These are phyloP conservation scores for Microtus oregoni DNA, from an alignment of 2,113 vertebrate species.

Conservation along the genomic window DNA sequence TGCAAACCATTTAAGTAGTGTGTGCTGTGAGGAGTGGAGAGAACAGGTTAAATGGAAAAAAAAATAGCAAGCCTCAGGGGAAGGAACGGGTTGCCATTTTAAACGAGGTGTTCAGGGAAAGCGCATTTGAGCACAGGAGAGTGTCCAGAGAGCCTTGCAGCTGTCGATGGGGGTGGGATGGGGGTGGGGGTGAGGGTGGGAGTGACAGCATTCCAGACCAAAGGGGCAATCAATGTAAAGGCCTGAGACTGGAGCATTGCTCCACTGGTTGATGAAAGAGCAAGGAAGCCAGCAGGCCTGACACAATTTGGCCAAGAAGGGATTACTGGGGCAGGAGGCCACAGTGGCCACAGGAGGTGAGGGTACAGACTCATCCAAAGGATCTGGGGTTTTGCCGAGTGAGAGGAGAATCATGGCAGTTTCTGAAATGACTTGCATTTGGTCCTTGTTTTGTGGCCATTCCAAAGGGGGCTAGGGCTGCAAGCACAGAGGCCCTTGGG, in stretches of 20 bases:
- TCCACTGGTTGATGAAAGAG: background rate
- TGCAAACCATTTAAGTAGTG: slow-evolving; percentile 25
- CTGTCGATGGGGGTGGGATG: background rate
- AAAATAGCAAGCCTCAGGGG: background rate
- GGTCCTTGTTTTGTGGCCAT: background rate
- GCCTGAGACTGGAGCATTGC: background rate
- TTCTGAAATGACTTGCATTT: background rate
- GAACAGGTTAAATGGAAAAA: background rate
- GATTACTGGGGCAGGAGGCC: background rate
- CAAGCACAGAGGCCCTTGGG: background rate
- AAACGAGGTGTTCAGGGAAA: background rate
- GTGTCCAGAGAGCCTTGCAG: background rate
- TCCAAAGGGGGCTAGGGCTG: background rate
- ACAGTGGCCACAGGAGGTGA: background rate
- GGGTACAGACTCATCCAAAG: background rate
- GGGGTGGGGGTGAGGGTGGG: too few relatives aligned
- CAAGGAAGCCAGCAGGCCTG: background rate
- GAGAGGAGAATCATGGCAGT: background rate
- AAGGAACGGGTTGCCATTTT: slow-evolving; percentile 1
- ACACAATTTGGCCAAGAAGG: background rate
- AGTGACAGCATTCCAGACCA: background rate
- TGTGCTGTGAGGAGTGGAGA: background rate
- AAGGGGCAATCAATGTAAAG: background rate
- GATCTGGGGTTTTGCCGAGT: background rate
- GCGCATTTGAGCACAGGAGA: background rate